Evolutionary conservation across 1,140 invertebrate species (phyloP).

Genomic region (Planococcus citri): DNA sequence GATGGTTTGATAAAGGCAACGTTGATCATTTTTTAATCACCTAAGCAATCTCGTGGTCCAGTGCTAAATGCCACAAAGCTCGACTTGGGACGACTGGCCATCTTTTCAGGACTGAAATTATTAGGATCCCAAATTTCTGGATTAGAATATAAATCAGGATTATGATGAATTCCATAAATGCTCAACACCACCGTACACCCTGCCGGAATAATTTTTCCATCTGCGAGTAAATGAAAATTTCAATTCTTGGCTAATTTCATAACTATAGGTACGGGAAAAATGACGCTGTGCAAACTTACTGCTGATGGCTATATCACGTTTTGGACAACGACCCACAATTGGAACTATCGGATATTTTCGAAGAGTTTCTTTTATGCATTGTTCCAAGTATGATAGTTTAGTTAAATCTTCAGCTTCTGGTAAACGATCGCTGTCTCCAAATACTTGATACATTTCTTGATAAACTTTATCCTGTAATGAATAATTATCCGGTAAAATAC

Average conservation of each 20-base stretch:
- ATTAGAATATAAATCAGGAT: conserved; percentile 39
- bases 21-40: not conserved
- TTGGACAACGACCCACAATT: conserved; percentile 40
- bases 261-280: too few species aligned
- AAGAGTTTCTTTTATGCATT: conserved; percentile 26
- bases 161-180: conserved; percentile 43
- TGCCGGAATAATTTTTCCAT: conserved; percentile 35
- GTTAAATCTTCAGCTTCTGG: not conserved
- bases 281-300: conserved; percentile 32
- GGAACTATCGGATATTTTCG: conserved; percentile 43
- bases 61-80: conserved; percentile 39
- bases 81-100: conserved; percentile 29
- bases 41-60: conserved; percentile 38
- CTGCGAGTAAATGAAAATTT: conserved; percentile 1
- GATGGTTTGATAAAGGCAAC: not conserved
- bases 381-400: conserved; percentile 18
- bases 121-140: conserved; percentile 44
- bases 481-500: not conserved
- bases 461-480: not conserved
- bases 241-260: too few species aligned
- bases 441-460: not conserved
- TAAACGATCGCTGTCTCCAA: not conserved
- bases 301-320: conserved; percentile 39
- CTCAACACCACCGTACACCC: conserved; percentile 53
- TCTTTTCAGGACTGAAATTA: conserved; percentile 40